Evolutionary conservation across 2,888 invertebrate species (phyloP).

Genomic region (Rotaria sp.): DNA sequence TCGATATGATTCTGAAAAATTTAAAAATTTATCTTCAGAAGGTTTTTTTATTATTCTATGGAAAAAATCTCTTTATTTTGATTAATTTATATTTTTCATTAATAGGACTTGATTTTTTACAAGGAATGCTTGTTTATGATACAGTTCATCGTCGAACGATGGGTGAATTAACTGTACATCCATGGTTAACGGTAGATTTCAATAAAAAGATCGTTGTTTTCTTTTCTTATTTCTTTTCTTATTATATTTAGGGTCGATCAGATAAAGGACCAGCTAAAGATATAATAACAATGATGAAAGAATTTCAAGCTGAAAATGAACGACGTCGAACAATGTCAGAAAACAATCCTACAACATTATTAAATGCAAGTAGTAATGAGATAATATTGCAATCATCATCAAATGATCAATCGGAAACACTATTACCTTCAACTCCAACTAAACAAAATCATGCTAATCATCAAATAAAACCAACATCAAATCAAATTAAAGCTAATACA

Average conservation of each 20-base stretch:
- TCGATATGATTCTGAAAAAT: conserved; percentile 43
- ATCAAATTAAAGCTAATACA: not conserved
- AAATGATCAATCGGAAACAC: not conserved
- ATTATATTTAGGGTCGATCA: not conserved
- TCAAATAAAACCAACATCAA: not conserved
- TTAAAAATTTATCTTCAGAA: conserved; percentile 33
- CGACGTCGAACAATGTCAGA: not conserved
- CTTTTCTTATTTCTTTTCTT: not conserved
- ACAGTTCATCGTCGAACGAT: conserved; percentile 60
- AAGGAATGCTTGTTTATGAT: conserved; percentile 44
- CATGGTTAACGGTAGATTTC: conserved; percentile 46
- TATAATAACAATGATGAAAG: conserved; percentile 3
- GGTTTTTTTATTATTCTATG: not conserved
- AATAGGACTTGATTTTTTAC: not conserved
- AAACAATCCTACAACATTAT: not conserved
- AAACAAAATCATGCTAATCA: no score
- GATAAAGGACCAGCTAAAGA: not conserved
- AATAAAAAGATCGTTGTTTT: no score
- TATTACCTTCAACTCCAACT: not conserved
- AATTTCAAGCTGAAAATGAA: conserved; percentile 30
- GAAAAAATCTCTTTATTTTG: not conserved
- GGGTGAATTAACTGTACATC: conserved; percentile 58
- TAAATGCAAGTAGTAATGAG: not conserved
- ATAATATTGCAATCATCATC: not conserved
- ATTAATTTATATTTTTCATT: not conserved